Evolutionary conservation across 2,797 vertebrate species (phyloP), one percentile per base, ranked within the genome.

Genomic region (Triplophysa bombifrons): DNA sequence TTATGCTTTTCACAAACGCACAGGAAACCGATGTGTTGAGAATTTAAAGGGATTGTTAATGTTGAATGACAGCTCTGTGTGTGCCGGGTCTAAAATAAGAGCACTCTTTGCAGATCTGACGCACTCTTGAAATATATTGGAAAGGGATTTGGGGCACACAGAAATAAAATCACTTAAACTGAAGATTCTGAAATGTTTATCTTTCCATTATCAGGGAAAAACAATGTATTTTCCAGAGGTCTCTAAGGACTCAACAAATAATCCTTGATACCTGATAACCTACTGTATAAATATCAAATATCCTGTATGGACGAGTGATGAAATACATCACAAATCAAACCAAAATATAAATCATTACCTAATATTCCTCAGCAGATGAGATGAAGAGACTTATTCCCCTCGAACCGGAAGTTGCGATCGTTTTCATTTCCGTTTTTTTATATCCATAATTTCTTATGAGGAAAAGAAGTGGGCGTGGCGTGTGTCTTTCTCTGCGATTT

Each of bases 121-220:
- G 51, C n/a, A 50, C 55, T 51, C 17, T 17, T 61, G 12, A 80
- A 65, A 73, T 51, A 60, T 70, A 74, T 58, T 84, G 74, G 61
- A 68, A 60, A 41, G 73, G 65, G 80, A 82, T 80, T 76, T 80
- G 14, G 53, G 65, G 67, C 12, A 38, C 67, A 69, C 17, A 60
- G 53, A 27, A 72, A 79, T 4, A 81, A 83, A 60, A 50, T 60
- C 58, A 17, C 25, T 46, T 72, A 56, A 78, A 75, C 70, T 72
- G 67, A 71, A 78, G 38, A 4, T 46, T 38, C 66, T 34, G 20
- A 65, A 72, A 20, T 41, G 20, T 58, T 46, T 61, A 20, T 53
- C 19, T 63, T n/a, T 66, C 55, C 48, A 56, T 56, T 34, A 53
- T 3, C 41, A 38, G 38, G 30, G 67, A 30, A 46, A 66, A 20